These are phyloP conservation scores for Suncus etruscus DNA, from an alignment of 2,113 vertebrate genomes.

Conservation along the genomic window DNA sequence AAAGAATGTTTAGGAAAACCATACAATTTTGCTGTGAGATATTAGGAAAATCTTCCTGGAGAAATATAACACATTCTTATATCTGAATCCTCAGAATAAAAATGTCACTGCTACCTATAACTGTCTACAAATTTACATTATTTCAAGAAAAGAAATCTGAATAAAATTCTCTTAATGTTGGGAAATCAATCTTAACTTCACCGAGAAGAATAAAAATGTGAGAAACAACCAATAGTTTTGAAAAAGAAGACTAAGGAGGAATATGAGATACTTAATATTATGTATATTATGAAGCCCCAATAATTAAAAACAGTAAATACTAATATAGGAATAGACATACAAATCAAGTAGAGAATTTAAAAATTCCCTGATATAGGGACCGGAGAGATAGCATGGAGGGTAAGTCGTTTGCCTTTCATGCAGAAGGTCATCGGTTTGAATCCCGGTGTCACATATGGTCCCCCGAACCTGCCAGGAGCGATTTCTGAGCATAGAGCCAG, in stretches of 20 bases:
- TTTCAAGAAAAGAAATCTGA: slow-evolving; percentile 32
- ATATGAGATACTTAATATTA: neutral
- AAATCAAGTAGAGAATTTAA: slow-evolving; percentile 38
- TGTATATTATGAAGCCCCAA: slow-evolving; percentile 36
- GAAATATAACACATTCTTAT: slow-evolving; percentile 55
- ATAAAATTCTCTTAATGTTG: slow-evolving; percentile 31
- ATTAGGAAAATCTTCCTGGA: slow-evolving; percentile 52
- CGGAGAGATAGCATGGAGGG: no score
- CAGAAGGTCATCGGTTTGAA: no score
- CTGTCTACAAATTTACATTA: slow-evolving; percentile 55
- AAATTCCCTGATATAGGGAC: slow-evolving; percentile 27
- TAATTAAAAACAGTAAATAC: slow-evolving; percentile 46
- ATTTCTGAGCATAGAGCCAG: no score
- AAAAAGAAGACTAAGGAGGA: slow-evolving; percentile 48
- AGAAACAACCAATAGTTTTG: slow-evolving; percentile 11
- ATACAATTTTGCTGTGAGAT: slow-evolving; percentile 47
- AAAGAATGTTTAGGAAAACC: slow-evolving; percentile 46
- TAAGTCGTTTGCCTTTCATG: no score
- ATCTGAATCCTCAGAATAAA: slow-evolving; percentile 54
- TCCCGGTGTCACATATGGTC: no score
- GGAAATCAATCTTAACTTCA: slow-evolving; percentile 49
- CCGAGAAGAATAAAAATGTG: slow-evolving; percentile 29
- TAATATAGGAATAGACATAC: neutral
- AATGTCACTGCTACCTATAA: slow-evolving; percentile 23
- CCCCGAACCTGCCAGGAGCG: no score